A percentile compares a stretch with the other conserved stretches of the same genome.
These are phyloP conservation scores for Glaucopsyche alexis DNA, from an alignment of 2,888 invertebrate genomes.

Conservation along the genomic window DNA sequence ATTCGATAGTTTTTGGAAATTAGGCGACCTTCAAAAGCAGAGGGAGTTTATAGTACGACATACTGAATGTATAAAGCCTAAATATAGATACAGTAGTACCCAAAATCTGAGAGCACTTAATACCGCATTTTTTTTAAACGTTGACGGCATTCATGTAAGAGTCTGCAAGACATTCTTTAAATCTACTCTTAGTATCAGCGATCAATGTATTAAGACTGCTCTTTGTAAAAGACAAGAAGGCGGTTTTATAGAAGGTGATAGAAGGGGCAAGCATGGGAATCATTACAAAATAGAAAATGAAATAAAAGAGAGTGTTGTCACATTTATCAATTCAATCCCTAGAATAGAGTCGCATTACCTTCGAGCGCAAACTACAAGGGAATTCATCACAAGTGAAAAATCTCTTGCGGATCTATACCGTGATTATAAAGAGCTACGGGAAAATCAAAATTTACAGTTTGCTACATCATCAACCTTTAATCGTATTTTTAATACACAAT, in stretches of 20 bases:
- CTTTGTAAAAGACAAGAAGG: slow-evolving; percentile 29
- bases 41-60: slow-evolving; percentile 38
- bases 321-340: slow-evolving; percentile 36
- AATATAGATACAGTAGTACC: slow-evolving; percentile 35
- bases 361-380: slow-evolving; percentile 39
- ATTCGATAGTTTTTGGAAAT: slow-evolving; percentile 33
- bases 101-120: slow-evolving; percentile 35
- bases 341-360: slow-evolving; percentile 35
- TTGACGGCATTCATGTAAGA: slow-evolving; percentile 32
- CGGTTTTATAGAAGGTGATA: slow-evolving; percentile 20
- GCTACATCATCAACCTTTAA: slow-evolving; percentile 38
- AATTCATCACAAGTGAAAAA: slow-evolving; percentile 40
- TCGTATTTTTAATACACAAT: slow-evolving; percentile 42
- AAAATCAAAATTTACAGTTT: slow-evolving; percentile 33
- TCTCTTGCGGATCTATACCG: slow-evolving; percentile 41
- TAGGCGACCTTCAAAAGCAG: slow-evolving; percentile 32
- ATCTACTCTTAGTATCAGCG: slow-evolving; percentile 36
- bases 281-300: slow-evolving; percentile 23
- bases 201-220: slow-evolving; percentile 35
- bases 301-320: slow-evolving; percentile 34
- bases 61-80: slow-evolving; percentile 34
- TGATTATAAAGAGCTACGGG: slow-evolving; percentile 39
- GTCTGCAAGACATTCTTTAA: slow-evolving; percentile 37
- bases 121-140: slow-evolving; percentile 37
- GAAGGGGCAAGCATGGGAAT: slow-evolving; percentile 26